A percentile compares a stretch with the other conserved stretches of the same genome.
phyloP scores from a whole-genome alignment of 2,113 vertebrate species.

The Nyctereutes procyonoides region DNA sequence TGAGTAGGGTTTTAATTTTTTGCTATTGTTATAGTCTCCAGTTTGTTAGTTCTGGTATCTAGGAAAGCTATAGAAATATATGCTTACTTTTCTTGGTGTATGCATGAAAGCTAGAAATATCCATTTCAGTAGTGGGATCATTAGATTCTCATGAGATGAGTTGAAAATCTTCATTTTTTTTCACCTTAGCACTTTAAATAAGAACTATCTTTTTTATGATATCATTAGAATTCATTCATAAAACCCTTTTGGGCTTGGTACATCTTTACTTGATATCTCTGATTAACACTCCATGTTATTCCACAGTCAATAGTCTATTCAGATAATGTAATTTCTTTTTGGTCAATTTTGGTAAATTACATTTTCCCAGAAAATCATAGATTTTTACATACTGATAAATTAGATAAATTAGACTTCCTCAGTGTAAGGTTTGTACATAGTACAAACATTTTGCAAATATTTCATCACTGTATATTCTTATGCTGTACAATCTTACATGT shows the following conservation, averaged over 20 bases:
- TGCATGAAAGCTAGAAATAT: neutral
- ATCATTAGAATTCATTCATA: neutral
- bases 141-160: neutral
- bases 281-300: neutral
- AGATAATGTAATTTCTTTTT: neutral
- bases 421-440: neutral
- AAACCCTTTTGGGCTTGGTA: neutral
- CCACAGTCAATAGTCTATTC: neutral
- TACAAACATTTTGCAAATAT: neutral
- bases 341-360: neutral
- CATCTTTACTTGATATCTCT: neutral
- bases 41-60: neutral
- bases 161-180: neutral
- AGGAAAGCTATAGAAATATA: neutral
- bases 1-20: neutral
- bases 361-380: neutral
- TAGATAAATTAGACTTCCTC: neutral
- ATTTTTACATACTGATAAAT: neutral
- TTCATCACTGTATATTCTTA: slow-evolving; percentile 4
- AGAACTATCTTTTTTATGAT: neutral
- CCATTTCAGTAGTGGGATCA: neutral
- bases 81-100: neutral
- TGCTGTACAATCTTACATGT: neutral
- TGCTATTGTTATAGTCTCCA: neutral
- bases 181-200: slow-evolving; percentile 1